Conservation (phyloP, 2,888 invertebrate species). For the Ligdia adustata region DNA sequence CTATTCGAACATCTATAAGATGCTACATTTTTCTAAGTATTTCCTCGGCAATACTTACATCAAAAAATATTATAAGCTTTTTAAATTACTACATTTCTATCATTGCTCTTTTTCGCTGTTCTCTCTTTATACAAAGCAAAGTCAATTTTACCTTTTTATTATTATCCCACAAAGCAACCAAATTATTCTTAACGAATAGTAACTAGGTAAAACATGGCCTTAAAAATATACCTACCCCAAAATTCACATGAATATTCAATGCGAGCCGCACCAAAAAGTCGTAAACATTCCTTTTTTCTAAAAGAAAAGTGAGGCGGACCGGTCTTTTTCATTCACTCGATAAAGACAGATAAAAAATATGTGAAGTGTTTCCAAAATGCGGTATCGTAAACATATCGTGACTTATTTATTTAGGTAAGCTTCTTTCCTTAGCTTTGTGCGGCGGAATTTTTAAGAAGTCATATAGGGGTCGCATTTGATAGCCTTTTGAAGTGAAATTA, state of each 20-base stretch:
- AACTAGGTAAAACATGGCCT: conserved; percentile 32
- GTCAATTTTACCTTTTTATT: conserved; percentile 8
- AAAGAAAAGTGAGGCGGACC: conserved; percentile 43
- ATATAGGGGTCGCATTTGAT: conserved; percentile 42
- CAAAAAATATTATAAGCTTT: no score
- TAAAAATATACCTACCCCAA: conserved; percentile 37
- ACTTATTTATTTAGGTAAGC: conserved; percentile 48
- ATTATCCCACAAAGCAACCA: conserved; percentile 13
- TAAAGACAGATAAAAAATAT: conserved; percentile 51
- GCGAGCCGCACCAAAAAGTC: conserved; percentile 42
- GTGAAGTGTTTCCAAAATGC: conserved; percentile 50
- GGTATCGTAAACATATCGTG: conserved; percentile 44
- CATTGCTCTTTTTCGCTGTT: background rate
- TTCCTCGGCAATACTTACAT: no score
- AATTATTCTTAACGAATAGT: conserved; percentile 23
- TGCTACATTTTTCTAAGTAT: no score
- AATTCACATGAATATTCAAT: conserved; percentile 60
- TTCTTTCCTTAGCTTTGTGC: conserved; percentile 40
- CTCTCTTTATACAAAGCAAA: conserved; percentile 2
- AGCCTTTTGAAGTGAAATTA: conserved; percentile 57
- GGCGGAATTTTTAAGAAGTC: conserved; percentile 43
- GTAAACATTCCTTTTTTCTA: conserved; percentile 41
- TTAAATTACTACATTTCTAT: no score
- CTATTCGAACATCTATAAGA: no score
- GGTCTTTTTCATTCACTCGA: conserved; percentile 47